Evolutionary conservation across 2,888 invertebrate species (phyloP), one percentile per base, ranked within the genome.

Genomic region (Leucophenga maculata): DNA sequence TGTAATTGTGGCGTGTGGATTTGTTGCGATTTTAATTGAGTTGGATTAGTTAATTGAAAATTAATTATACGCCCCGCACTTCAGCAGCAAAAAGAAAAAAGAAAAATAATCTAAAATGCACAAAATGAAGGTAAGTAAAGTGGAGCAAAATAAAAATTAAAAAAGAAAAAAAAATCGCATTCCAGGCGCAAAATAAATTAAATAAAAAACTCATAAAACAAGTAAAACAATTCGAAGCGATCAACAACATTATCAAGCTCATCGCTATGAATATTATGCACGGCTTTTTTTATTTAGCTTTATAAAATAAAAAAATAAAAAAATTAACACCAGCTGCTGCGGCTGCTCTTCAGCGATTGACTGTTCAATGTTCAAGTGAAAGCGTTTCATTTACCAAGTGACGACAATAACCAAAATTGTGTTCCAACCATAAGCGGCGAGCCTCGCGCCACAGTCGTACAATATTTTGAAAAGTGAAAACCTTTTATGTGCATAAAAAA

Each of bases 41-140:
- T 46, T 60, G 22, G 44, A 18, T 22, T n/a, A 64, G 62, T 26
- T 48, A 20, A 55, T 55, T 44, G 65, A 50, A 74, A 59, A 72
- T 69, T 69, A 73, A n/a, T n/a, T n/a, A 77, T 80, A 74, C 72
- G 78, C 77, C 64, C 54, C 55, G 50, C 9, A 69, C 11, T 39
- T 75, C 75, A 75, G 76, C n/a, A 78, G 74, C 76, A 9, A 60
- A 57, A 69, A 68, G 52, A 46, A 50, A 69, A 62, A 67, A 13
- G 16, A 46, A 64, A 31, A 50, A 50, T 1, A 18, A n/a, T n/a
- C n/a, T n/a, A 50, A 50, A 16, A 16, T 50, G 16, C 50, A 50
- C 57, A 69, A 50, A 54, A 72, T 82, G 83, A 79, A 79, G 83
- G 80, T 80, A 80, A 80, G 82, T 69, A 52, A 13, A 50, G 50